phyloP scores from a whole-genome alignment of 2,797 vertebrate genomes.

The Gymnothorax reevesii region DNA sequence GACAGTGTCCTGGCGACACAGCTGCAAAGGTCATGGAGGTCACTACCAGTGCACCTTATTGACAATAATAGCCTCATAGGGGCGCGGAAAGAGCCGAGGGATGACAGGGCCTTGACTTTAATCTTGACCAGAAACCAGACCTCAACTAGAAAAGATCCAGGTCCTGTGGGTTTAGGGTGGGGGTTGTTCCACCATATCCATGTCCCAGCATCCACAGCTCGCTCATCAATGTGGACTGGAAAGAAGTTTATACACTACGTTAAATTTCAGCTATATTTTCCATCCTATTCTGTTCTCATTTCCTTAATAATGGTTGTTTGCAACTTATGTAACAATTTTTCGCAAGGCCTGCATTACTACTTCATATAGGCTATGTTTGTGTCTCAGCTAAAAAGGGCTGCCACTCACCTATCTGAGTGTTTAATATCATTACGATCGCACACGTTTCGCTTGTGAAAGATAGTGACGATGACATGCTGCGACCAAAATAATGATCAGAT shows the following conservation, averaged over 20 bases:
- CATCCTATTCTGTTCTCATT: neutral
- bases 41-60: constrained; percentile 68
- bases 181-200: neutral
- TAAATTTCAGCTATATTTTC: neutral
- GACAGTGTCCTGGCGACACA: constrained; percentile 39
- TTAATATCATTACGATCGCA: no score
- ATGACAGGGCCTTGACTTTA: constrained; percentile 68
- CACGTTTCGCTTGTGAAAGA: no score
- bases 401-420: no score
- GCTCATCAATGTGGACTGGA: neutral
- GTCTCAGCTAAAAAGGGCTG: no score
- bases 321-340: no score
- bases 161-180: neutral
- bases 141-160: constrained; percentile 29
- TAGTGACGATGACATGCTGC: no score
- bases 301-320: neutral
- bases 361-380: no score
- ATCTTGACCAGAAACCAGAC: constrained; percentile 62
- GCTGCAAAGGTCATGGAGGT: constrained; percentile 64
- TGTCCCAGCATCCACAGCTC: neutral
- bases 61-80: constrained; percentile 65
- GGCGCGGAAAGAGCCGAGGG: constrained; percentile 62
- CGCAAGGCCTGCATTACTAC: no score
- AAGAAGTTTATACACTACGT: neutral
- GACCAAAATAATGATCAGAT: no score